phyloP scores from a whole-genome alignment of 2,888 invertebrate genomes.

The Leptopilina drosophilae region DNA sequence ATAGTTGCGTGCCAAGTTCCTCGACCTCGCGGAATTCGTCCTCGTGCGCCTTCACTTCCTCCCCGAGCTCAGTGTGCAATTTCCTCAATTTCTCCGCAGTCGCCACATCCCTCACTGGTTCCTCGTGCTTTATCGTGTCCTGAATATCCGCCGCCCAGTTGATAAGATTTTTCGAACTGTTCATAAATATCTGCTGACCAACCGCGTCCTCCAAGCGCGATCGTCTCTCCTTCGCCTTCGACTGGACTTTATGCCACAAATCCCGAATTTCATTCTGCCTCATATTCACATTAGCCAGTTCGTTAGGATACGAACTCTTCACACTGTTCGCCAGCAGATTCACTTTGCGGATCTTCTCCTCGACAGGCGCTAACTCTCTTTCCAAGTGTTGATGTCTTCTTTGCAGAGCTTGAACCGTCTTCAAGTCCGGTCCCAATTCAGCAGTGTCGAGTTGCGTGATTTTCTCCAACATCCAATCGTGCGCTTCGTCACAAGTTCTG shows the following conservation, averaged over 20 bases:
- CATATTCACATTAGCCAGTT: slow-evolving; percentile 89
- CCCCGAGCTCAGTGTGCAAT: slow-evolving; percentile 92
- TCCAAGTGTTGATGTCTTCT: slow-evolving; percentile 95
- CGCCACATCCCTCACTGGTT: slow-evolving; percentile 90
- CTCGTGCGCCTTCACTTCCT: slow-evolving; percentile 93
- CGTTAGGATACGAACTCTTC: slow-evolving; percentile 94
- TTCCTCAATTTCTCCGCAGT: slow-evolving; percentile 94
- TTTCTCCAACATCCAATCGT: slow-evolving; percentile 98
- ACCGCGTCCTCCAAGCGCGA: slow-evolving; percentile 94
- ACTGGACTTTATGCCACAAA: slow-evolving; percentile 92
- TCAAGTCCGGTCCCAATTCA: slow-evolving; percentile 89
- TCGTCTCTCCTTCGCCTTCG: slow-evolving; percentile 90
- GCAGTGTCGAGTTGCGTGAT: slow-evolving; percentile 91
- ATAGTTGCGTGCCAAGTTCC: slow-evolving; percentile 86
- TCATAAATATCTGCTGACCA: slow-evolving; percentile 95
- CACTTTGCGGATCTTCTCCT: slow-evolving; percentile 93
- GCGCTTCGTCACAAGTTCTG: slow-evolving; percentile 96
- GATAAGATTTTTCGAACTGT: slow-evolving; percentile 88
- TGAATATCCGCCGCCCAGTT: slow-evolving; percentile 90
- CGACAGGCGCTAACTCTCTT: slow-evolving; percentile 94
- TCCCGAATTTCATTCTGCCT: slow-evolving; percentile 91
- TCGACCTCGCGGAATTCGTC: slow-evolving; percentile 93
- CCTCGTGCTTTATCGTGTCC: slow-evolving; percentile 87
- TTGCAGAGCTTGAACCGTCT: slow-evolving; percentile 94
- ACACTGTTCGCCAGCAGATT: slow-evolving; percentile 93